Evolutionary conservation across 2,797 vertebrate species (phyloP).

Genomic region (Urophycis tenuis): DNA sequence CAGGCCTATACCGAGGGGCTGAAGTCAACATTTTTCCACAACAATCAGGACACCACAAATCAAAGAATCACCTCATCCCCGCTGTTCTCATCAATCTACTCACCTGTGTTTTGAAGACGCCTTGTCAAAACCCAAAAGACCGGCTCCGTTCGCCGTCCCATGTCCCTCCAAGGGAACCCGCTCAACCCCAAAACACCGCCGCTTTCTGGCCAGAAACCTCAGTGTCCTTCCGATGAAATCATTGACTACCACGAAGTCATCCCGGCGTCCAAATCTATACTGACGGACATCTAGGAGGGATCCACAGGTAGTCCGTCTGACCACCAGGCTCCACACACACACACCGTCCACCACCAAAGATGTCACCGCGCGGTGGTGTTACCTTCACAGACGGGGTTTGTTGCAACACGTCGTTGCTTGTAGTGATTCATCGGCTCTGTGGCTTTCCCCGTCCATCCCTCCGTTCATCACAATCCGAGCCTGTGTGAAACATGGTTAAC

Average conservation of each 20-base stretch:
- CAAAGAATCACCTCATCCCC: background rate
- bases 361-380: background rate
- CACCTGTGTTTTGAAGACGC: slow-evolving; percentile 71
- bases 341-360: background rate
- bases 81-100: slow-evolving; percentile 35
- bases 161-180: slow-evolving; percentile 56
- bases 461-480: background rate
- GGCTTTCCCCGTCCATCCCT: background rate
- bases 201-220: slow-evolving; percentile 22
- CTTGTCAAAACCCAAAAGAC: slow-evolving; percentile 66
- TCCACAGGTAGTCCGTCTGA: slow-evolving; percentile 24
- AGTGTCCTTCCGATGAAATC: slow-evolving; percentile 32
- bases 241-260: slow-evolving; percentile 15
- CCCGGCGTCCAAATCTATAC: slow-evolving; percentile 37
- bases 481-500: background rate
- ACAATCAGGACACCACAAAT: background rate
- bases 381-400: background rate
- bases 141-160: slow-evolving; percentile 68
- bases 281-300: slow-evolving; percentile 26
- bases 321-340: background rate
- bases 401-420: background rate
- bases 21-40: background rate
- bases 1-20: background rate
- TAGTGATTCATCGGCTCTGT: background rate
- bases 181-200: slow-evolving; percentile 43